Evolutionary conservation across 2,797 vertebrate genomes (phyloP).

Genomic region (Fistularia commersonii): DNA sequence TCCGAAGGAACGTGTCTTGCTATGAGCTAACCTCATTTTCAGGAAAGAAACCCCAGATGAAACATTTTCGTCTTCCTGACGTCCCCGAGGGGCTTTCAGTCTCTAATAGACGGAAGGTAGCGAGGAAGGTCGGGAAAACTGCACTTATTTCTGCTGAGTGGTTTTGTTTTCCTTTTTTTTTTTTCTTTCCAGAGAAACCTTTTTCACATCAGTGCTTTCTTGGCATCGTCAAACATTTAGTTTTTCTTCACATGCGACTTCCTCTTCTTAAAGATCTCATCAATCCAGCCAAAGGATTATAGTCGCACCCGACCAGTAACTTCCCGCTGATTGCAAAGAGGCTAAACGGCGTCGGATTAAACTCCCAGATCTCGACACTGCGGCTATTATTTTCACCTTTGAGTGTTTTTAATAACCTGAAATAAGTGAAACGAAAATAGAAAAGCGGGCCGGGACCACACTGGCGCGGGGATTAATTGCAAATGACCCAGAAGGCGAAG

Average conservation of each 20-base stretch:
- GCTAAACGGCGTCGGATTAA: conserved; percentile 13
- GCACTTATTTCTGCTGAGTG: too few species aligned
- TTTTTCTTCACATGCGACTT: too few species aligned
- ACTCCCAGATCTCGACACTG: not conserved
- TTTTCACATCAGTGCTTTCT: too few species aligned
- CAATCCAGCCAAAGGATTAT: conserved; percentile 32
- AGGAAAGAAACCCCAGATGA: not conserved
- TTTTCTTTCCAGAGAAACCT: too few species aligned
- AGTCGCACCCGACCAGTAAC: conserved; percentile 29
- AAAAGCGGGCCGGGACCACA: conserved; percentile 16
- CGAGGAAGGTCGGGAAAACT: too few species aligned
- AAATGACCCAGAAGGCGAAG: conserved; percentile 50
- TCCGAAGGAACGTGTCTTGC: not conserved
- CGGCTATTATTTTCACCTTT: conserved; percentile 7
- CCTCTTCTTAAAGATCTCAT: not conserved
- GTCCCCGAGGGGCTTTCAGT: not conserved
- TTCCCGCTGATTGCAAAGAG: conserved; percentile 28
- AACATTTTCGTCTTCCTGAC: not conserved
- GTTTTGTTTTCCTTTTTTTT: too few species aligned
- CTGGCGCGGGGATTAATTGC: conserved; percentile 36
- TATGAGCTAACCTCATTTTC: too few species aligned
- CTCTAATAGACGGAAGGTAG: not conserved
- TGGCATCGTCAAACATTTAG: too few species aligned
- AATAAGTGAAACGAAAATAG: conserved; percentile 20
- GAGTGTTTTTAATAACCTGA: conserved; percentile 7